Conservation (phyloP, 2,797 vertebrate genomes). For the Oceanodroma leucorhoa region DNA sequence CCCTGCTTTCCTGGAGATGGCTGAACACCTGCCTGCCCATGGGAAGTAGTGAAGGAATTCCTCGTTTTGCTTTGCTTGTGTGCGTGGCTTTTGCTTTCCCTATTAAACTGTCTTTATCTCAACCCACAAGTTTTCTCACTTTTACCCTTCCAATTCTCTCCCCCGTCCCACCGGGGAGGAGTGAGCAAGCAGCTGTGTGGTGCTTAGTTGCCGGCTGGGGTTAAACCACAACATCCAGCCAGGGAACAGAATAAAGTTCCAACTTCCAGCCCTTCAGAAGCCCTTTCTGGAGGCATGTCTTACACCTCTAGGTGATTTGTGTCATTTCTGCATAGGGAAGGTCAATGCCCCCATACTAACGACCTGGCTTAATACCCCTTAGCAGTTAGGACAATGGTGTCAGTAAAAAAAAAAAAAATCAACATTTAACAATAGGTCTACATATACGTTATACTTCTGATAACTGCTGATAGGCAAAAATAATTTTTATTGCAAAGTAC, state of each 20-base stretch:
- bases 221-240: background rate
- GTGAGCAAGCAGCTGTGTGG: too few relatives aligned
- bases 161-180: too few relatives aligned
- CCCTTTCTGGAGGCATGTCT: background rate
- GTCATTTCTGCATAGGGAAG: background rate
- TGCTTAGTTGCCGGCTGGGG: too few relatives aligned
- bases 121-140: too few relatives aligned
- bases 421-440: background rate
- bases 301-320: background rate
- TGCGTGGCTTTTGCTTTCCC: too few relatives aligned
- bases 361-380: background rate
- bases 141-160: too few relatives aligned
- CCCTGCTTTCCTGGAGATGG: too few relatives aligned
- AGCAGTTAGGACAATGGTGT: background rate
- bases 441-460: rapidly evolving
- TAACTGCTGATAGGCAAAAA: background rate
- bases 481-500: background rate
- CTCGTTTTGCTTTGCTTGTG: too few relatives aligned
- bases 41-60: too few relatives aligned
- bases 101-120: too few relatives aligned
- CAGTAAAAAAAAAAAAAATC: background rate
- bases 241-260: background rate
- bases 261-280: background rate
- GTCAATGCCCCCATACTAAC: background rate
- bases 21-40: too few relatives aligned